Percentiles rank a stretch among this genome's conserved stretches.
phyloP scores from a whole-genome alignment of 2,113 vertebrate species.

The Struthio camelus region DNA sequence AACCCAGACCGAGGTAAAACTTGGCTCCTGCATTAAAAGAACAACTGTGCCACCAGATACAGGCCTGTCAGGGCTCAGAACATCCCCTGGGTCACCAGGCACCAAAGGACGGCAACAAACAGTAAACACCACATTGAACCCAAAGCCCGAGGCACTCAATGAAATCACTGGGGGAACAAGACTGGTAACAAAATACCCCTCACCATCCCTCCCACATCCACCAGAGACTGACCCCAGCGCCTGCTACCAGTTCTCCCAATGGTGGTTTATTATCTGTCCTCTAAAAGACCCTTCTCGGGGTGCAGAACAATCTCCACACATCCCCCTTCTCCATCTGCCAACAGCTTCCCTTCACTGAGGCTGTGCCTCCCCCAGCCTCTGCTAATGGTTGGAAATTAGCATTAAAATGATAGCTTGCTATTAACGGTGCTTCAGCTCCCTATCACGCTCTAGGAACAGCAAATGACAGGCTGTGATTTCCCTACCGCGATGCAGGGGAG shows the following conservation, averaged over 20 bases:
- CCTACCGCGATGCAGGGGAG: conserved; percentile 21
- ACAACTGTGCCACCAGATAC: background rate
- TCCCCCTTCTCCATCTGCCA: conserved; percentile 17
- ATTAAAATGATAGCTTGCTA: conserved; percentile 64
- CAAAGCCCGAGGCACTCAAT: background rate
- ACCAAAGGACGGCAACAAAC: background rate
- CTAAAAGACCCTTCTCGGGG: background rate
- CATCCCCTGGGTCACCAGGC: background rate
- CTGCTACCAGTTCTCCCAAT: background rate
- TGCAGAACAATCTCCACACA: background rate
- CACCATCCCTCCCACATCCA: background rate
- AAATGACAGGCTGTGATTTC: conserved; percentile 70
- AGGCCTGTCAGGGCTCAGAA: background rate
- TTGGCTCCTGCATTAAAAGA: background rate
- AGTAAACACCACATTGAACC: background rate
- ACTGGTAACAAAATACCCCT: background rate
- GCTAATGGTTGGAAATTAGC: conserved; percentile 63
- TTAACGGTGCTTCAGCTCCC: conserved; percentile 60
- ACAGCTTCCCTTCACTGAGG: background rate
- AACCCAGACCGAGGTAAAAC: background rate
- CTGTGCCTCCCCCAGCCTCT: background rate
- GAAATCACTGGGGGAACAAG: background rate
- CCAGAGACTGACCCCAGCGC: background rate
- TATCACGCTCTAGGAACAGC: conserved; percentile 48
- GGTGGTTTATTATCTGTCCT: background rate